phyloP scores from a whole-genome alignment of 2,888 invertebrate species.

The Amiota minor region DNA sequence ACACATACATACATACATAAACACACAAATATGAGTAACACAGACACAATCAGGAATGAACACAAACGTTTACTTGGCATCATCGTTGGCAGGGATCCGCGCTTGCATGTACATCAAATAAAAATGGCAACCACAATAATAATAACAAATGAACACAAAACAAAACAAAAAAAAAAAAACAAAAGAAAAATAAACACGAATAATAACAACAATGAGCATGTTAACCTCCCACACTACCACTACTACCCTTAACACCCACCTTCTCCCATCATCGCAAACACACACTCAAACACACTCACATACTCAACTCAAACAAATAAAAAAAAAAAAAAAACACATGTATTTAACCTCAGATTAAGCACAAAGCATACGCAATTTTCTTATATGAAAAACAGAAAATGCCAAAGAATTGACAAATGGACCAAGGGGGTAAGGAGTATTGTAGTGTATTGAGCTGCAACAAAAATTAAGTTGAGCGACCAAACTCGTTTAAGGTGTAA shows the following conservation, averaged over 20 bases:
- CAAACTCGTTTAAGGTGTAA: conserved; percentile 58
- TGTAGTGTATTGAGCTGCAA: conserved; percentile 51
- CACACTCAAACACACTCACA: background rate
- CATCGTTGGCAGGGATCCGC: background rate
- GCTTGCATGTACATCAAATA: conserved; percentile 28
- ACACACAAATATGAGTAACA: background rate
- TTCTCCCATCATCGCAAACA: too few species aligned
- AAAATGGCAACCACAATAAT: conserved; percentile 49
- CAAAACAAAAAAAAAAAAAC: conserved; percentile 38
- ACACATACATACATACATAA: conserved; percentile 30
- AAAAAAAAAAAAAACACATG: conserved; percentile 50
- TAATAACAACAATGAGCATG: background rate
- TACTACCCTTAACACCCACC: too few species aligned
- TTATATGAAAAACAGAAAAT: background rate
- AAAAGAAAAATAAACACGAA: conserved; percentile 27
- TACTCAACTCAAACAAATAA: conserved; percentile 23
- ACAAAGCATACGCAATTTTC: conserved; percentile 45
- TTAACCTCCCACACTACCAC: background rate
- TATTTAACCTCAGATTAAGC: conserved; percentile 63
- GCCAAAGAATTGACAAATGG: background rate
- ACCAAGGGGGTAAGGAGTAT: background rate
- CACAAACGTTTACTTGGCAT: background rate
- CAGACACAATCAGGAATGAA: conserved; percentile 6
- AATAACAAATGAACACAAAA: conserved; percentile 9
- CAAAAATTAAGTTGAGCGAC: conserved; percentile 66